A percentile compares a stretch with the other conserved stretches of the same genome.
Conservation (phyloP, 2,797 vertebrate genomes). For the Glyptemys insculpta region DNA sequence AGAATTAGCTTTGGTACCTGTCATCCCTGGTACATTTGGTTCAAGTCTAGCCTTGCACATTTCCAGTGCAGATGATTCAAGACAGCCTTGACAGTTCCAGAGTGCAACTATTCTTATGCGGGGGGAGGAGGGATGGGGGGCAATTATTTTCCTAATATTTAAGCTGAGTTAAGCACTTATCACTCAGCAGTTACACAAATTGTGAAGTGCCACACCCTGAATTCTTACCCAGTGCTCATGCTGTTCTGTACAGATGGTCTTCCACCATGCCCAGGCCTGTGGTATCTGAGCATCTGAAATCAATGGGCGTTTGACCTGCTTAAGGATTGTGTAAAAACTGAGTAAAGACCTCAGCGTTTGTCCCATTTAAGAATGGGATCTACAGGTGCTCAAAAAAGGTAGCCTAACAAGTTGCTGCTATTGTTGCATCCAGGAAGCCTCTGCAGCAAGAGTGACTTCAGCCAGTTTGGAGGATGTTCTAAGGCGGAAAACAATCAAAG, state of each 20-base stretch:
- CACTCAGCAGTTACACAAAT: background rate
- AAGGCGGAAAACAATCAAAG: background rate
- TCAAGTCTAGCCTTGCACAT: rapidly evolving
- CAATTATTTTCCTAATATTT: background rate
- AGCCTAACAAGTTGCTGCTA: background rate
- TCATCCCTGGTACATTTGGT: background rate
- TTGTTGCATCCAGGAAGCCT: background rate
- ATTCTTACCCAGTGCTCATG: rapidly evolving
- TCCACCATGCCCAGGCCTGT: rapidly evolving
- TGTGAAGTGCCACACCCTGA: background rate
- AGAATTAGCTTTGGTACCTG: background rate
- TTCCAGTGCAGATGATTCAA: background rate
- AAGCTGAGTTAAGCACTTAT: background rate
- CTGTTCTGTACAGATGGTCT: background rate
- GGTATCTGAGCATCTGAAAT: background rate
- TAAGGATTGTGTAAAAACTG: background rate
- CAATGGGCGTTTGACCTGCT: background rate
- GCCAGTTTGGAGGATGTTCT: rapidly evolving
- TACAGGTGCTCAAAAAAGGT: background rate
- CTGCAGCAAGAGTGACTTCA: background rate
- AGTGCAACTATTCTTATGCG: rapidly evolving
- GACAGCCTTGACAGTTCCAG: rapidly evolving
- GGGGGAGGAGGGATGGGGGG: rapidly evolving
- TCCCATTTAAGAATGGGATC: background rate
- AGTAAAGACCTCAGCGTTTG: background rate